Base-by-base conservation (phyloP, 2,888 invertebrate species). In the Eledona agricola region DNA sequence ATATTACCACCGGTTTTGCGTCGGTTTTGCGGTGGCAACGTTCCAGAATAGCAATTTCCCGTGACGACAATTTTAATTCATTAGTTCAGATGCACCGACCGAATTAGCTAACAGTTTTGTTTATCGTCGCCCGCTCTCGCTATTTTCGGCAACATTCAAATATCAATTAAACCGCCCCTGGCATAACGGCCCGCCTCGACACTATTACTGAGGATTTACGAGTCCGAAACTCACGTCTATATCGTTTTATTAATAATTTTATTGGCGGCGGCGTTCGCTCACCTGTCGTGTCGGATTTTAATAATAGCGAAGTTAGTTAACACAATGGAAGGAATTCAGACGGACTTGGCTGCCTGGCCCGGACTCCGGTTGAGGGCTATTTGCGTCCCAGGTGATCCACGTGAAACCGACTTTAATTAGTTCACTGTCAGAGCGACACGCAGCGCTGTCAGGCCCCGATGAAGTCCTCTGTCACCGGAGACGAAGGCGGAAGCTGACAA, bases 341-440 rank as follows among this genome's bases (percentile, higher is more conserved):
- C n/a, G n/a, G n/a, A n/a, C n/a, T n/a, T n/a, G 7, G 9, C 12
- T 11, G 32, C 17, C 17, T 9, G 10, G 7, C 9, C 19, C 6
- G 20, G 22, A 22, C n/a, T 4, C 38, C 16, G n/a, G 5, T 15
- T 12, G 13, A 58, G 45, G 59, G 66, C 66, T 68, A 68, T 69
- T 69, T 68, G 63, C 63, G 65, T 65, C 66, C 61, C 69, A 69
- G 69, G 69, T 69, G 66, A 68, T 67, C 66, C 60, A 66, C 64
- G 66, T 66, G 67, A 66, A 66, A 65, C 60, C 59, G 62, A 60
- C 64, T 69, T 69, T 69, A 70, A 70, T 70, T 70, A 69, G 67
- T 69, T 68, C 64, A 61, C 67, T 67, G 70, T 68, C 69, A 69
- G 65, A 68, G 65, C 66, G 62, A 64, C 66, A 64, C 9, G 29